Conservation (phyloP, 2,888 invertebrate species). For the Hesperia comma region DNA sequence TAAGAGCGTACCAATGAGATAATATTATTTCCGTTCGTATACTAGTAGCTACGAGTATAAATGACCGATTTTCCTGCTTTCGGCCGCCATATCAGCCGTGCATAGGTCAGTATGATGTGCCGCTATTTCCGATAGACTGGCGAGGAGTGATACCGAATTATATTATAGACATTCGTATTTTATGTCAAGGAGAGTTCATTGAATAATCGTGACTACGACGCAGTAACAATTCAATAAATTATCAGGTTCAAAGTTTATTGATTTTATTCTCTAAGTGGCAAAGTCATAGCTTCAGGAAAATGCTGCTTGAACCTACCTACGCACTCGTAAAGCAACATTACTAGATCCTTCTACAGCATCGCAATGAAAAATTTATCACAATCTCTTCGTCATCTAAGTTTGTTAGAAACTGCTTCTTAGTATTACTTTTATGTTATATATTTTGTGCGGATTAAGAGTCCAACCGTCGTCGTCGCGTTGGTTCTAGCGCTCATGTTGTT, state of each 20-base stretch:
- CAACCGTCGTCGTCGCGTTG: too few relatives aligned
- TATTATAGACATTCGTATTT: slow-evolving; percentile 22
- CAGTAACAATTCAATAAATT: neutral
- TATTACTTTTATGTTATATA: too few relatives aligned
- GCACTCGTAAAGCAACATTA: too few relatives aligned
- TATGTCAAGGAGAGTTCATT: slow-evolving; percentile 29
- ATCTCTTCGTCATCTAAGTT: too few relatives aligned
- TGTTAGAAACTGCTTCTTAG: too few relatives aligned
- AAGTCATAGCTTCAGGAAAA: too few relatives aligned
- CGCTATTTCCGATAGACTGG: slow-evolving; percentile 50
- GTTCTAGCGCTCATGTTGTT: too few relatives aligned
- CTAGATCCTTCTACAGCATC: too few relatives aligned
- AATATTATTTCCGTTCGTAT: slow-evolving; percentile 44
- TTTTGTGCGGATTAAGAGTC: too few relatives aligned
- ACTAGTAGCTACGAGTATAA: slow-evolving; percentile 39
- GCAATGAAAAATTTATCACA: too few relatives aligned
- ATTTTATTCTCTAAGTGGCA: too few relatives aligned
- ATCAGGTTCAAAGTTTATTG: neutral
- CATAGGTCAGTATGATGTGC: slow-evolving; percentile 54
- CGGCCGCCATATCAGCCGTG: slow-evolving; percentile 55
- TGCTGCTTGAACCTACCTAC: too few relatives aligned
- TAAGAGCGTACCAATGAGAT: slow-evolving; percentile 37
- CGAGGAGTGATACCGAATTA: slow-evolving; percentile 9
- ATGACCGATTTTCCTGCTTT: slow-evolving; percentile 55
- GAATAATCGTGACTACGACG: slow-evolving; percentile 12